phyloP scores from a whole-genome alignment of 2,797 vertebrate genomes.

The Cuculus canorus region DNA sequence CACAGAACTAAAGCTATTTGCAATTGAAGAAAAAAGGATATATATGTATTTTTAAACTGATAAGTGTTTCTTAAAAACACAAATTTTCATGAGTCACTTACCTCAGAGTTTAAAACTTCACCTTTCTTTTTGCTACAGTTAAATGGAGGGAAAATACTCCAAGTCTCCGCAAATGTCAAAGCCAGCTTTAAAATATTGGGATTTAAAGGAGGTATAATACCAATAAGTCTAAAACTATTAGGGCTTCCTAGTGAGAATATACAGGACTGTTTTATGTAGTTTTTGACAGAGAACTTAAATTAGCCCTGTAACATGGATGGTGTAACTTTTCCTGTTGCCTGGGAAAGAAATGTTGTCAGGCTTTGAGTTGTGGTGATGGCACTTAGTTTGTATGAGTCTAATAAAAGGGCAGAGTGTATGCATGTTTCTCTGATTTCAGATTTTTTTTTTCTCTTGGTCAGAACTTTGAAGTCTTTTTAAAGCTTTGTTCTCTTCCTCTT shows the following conservation, averaged over 20 bases:
- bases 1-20: slow-evolving; percentile 48
- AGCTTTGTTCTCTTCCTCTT: slow-evolving; percentile 84
- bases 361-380: slow-evolving; percentile 71
- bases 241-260: slow-evolving; percentile 75
- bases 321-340: slow-evolving; percentile 70
- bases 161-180: slow-evolving; percentile 73
- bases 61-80: slow-evolving; percentile 57
- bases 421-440: slow-evolving; percentile 75
- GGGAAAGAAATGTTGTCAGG: slow-evolving; percentile 64
- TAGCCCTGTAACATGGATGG: slow-evolving; percentile 68
- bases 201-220: slow-evolving; percentile 81
- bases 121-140: slow-evolving; percentile 69
- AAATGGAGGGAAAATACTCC: slow-evolving; percentile 62
- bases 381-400: slow-evolving; percentile 75
- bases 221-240: slow-evolving; percentile 81
- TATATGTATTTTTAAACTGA: slow-evolving; percentile 33
- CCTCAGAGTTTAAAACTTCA: slow-evolving; percentile 58
- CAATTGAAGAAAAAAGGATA: slow-evolving; percentile 5
- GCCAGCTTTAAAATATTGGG: slow-evolving; percentile 79
- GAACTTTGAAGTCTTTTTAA: slow-evolving; percentile 84
- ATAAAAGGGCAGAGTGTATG: slow-evolving; percentile 75
- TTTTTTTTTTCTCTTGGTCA: slow-evolving; percentile 59
- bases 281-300: slow-evolving; percentile 82
- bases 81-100: slow-evolving; percentile 64
- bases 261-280: slow-evolving; percentile 76